Conservation (phyloP, 2,113 vertebrate genomes). For the Brachyhypopomus gauderio region DNA sequence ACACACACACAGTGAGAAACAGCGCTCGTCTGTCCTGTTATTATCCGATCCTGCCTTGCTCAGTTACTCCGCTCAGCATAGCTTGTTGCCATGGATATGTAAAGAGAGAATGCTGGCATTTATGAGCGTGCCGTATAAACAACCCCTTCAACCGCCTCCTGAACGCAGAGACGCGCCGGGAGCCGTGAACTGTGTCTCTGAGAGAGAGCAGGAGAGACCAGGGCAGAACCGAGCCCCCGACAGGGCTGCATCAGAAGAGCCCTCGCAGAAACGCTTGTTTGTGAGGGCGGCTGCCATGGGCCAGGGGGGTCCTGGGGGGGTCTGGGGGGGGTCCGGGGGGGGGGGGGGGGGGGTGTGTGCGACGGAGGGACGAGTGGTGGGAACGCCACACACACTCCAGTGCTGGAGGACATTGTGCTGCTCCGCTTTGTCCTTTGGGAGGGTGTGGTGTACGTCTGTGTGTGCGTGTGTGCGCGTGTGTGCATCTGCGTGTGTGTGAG, state of each 20-base stretch:
- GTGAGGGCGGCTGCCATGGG: no score
- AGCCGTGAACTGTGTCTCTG: no score
- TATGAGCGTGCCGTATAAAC: constrained; percentile 29
- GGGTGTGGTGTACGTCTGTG: constrained; percentile 1
- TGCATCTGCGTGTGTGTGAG: not conserved
- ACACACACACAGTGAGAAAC: constrained; percentile 2
- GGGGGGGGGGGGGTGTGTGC: no score
- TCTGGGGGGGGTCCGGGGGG: no score
- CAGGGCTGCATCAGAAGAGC: no score
- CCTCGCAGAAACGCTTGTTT: no score
- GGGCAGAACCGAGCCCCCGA: no score
- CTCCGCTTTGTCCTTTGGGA: constrained; percentile 3
- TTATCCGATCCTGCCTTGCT: constrained; percentile 23
- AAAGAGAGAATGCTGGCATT: constrained; percentile 51
- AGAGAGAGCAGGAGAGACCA: no score
- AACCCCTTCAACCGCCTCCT: constrained; percentile 16
- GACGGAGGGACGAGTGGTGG: no score
- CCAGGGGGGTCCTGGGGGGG: no score
- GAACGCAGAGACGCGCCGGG: not conserved
- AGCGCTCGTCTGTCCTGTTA: constrained; percentile 11
- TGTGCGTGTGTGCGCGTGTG: not conserved
- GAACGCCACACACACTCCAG: not conserved
- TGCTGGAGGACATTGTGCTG: not conserved
- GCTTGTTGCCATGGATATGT: constrained; percentile 57
- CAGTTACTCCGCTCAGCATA: constrained; percentile 35